Evolutionary conservation across 2,888 invertebrate genomes (phyloP), one percentile per base, ranked within the genome.

Genomic region (Zaprionus lineosus): DNA sequence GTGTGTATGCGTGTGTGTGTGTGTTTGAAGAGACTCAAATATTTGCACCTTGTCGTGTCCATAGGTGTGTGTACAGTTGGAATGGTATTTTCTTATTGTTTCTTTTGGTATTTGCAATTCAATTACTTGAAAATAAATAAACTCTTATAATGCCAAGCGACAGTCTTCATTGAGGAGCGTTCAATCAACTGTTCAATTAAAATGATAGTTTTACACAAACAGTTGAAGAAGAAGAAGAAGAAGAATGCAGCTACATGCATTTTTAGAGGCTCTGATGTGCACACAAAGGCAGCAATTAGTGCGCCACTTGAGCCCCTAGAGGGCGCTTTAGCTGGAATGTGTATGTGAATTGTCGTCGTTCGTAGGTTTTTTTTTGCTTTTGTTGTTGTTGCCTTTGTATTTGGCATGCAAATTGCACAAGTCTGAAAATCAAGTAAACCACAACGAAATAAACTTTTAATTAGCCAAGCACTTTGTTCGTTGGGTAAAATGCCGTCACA

Each of bases 371-470:
- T 11, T n/a, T 7, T 3, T 19, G 26, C 14, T 5, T 18, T 28
- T 18, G 21, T 40, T 34, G 26, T 28, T 50, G 50, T 41, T 67
- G 63, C 58, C n/a, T n/a, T n/a, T n/a, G 46, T 51, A 46, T 37
- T 46, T 46, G 40, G 37, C 48, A 41, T 53, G 40, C 15, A 65
- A 61, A 65, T 61, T 31, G 44, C 50, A 44, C 24, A 39, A 12
- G 56, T 40, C 11, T 46, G 34, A 14, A 21, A 24, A 15, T 29
- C 18, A 57, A 60, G 24, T 48, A 50, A n/a, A n/a, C n/a, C n/a
- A n/a, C n/a, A n/a, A n/a, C 41, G 15, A 48, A 15, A 43, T 63
- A 47, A 67, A 75, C 53, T 83, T 79, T 64, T 62, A 64, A 60
- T 72, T 83, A 60, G 37, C 46, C n/a, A 37, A 53, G 37, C 61